phyloP scores from a whole-genome alignment of 2,888 invertebrate genomes.

The Oconnorella tubifera region DNA sequence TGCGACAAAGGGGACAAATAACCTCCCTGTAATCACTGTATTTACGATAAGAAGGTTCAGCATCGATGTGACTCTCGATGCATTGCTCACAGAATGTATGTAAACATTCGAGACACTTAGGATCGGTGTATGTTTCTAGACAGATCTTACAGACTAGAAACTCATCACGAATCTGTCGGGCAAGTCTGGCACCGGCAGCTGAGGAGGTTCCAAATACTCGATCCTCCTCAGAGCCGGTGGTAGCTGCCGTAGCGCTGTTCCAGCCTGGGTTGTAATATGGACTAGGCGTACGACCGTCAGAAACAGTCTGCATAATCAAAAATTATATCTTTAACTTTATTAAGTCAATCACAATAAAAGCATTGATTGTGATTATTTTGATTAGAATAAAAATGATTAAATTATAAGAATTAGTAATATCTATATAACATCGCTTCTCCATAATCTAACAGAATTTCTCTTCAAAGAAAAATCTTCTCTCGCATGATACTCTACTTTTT shows the following conservation, averaged over 20 bases:
- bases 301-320: background rate
- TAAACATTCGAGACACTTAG: constrained; percentile 1
- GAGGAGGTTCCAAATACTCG: constrained; percentile 3
- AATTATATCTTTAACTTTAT: background rate
- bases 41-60: constrained; percentile 4
- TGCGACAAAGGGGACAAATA: background rate
- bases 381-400: background rate
- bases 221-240: background rate
- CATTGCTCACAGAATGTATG: constrained; percentile 7
- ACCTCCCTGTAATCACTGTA: constrained; percentile 8
- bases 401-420: too few species aligned
- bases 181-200: background rate
- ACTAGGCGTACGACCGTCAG: constrained; percentile 1
- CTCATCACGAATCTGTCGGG: constrained; percentile 2
- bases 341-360: background rate
- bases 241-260: background rate
- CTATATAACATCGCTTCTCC: too few species aligned
- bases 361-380: background rate
- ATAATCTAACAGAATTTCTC: too few species aligned
- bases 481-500: too few species aligned
- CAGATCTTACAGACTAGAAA: constrained; percentile 9
- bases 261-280: background rate
- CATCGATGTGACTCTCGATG: constrained; percentile 2
- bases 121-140: background rate
- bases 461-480: too few species aligned